phyloP scores from a whole-genome alignment of 2,113 vertebrate species.

The Tonatia bakeri region DNA sequence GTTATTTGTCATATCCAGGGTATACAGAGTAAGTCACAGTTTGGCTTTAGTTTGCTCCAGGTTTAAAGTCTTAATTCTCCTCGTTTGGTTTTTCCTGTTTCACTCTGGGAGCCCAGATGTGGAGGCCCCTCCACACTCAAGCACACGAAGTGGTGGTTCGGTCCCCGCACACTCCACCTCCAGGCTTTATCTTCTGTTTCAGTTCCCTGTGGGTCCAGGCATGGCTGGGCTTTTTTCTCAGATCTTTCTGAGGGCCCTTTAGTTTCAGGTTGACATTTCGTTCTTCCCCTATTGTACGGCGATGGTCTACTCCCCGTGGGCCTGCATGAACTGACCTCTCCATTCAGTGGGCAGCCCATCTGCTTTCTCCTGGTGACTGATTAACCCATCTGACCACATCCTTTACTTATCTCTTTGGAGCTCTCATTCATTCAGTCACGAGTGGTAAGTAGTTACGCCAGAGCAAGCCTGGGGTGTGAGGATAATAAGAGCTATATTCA shows the following conservation, averaged over 20 bases:
- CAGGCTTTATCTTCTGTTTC: neutral
- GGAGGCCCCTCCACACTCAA: neutral
- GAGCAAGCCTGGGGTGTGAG: neutral
- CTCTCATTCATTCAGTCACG: neutral
- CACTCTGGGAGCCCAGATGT: neutral
- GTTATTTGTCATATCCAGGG: neutral
- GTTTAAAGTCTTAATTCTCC: neutral
- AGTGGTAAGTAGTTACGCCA: neutral
- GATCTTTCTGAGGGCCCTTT: neutral
- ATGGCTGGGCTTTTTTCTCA: neutral
- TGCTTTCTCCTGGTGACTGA: neutral
- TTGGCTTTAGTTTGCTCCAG: neutral
- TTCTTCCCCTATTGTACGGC: neutral
- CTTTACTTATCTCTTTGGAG: neutral
- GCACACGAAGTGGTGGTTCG: neutral
- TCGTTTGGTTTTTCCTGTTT: neutral
- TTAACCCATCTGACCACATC: neutral
- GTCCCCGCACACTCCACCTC: neutral
- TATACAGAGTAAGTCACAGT: neutral
- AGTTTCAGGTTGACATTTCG: neutral
- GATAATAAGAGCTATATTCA: neutral
- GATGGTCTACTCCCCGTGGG: neutral
- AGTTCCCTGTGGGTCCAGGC: neutral
- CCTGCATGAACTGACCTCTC: neutral
- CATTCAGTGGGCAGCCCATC: neutral